phyloP scores from a whole-genome alignment of 2,113 vertebrate genomes.

The Sinocyclocheilus maitianheensis region DNA sequence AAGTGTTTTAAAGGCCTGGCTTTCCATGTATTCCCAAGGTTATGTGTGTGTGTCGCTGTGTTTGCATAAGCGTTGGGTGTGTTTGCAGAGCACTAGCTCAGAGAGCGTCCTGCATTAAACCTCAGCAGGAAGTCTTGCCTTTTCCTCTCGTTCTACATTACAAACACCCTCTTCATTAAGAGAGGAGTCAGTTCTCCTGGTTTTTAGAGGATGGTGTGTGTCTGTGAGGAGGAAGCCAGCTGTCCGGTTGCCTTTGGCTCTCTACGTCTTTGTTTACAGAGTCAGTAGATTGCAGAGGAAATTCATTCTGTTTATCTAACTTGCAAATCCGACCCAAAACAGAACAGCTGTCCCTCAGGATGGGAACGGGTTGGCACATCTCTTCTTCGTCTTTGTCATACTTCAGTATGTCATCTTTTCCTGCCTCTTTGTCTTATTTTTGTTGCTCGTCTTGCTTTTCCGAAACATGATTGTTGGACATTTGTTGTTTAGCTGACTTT shows the following conservation, averaged over 20 bases:
- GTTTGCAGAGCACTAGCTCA: background rate
- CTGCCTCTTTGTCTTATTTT: slow-evolving; percentile 34
- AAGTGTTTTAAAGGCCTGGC: background rate
- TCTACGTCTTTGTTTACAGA: slow-evolving; percentile 39
- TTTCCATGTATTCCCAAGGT: slow-evolving; percentile 9
- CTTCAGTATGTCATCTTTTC: background rate
- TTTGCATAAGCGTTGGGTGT: background rate
- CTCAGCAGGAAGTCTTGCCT: slow-evolving; percentile 24
- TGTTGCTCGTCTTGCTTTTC: background rate
- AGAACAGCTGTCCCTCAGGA: background rate
- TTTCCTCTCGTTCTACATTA: background rate
- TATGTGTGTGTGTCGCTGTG: background rate
- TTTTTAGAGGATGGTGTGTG: slow-evolving; percentile 32
- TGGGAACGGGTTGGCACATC: background rate
- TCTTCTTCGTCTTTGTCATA: background rate
- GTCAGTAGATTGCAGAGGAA: slow-evolving; percentile 45
- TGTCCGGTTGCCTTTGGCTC: slow-evolving; percentile 40
- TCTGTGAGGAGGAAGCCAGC: slow-evolving; percentile 29
- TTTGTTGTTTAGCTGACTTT: background rate
- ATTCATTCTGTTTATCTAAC: slow-evolving; percentile 43
- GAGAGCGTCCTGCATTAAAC: background rate
- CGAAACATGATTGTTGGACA: background rate
- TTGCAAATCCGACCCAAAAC: slow-evolving; percentile 29
- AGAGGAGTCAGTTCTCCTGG: background rate
- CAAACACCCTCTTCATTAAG: slow-evolving; percentile 31